Evolutionary conservation across 1,140 invertebrate genomes (phyloP).

Genomic region (Agraylea sexmaculata): DNA sequence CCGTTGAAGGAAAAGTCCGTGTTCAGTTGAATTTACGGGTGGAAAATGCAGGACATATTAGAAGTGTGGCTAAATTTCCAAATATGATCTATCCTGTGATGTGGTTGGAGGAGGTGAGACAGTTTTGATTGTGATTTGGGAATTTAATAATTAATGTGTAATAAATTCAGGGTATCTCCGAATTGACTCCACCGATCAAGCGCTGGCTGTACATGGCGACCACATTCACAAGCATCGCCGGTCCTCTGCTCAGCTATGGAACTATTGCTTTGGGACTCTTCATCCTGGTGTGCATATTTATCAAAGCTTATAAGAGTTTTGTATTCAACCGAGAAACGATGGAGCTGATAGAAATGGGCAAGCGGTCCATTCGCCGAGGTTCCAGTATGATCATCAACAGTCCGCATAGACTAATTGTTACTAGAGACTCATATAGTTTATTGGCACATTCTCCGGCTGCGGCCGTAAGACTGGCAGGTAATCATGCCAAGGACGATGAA

Average conservation of each 20-base stretch:
- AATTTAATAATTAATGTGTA: not conserved
- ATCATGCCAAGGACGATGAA: conserved; percentile 10
- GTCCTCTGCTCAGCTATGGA: conserved; percentile 56
- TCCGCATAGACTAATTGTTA: conserved; percentile 49
- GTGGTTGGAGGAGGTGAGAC: conserved; percentile 72
- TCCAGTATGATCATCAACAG: conserved; percentile 58
- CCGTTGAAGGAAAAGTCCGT: conserved; percentile 66
- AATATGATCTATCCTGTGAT: conserved; percentile 75
- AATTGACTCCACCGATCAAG: conserved; percentile 60
- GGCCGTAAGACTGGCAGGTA: conserved; percentile 7
- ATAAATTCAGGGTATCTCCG: conserved; percentile 58
- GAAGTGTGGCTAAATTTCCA: conserved; percentile 60
- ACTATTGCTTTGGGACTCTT: conserved; percentile 54
- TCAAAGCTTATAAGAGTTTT: conserved; percentile 61
- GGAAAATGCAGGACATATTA: conserved; percentile 56
- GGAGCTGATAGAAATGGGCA: conserved; percentile 64
- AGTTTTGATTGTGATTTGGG: not conserved
- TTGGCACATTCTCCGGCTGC: conserved; percentile 27
- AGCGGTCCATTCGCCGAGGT: conserved; percentile 54
- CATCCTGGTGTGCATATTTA: conserved; percentile 50
- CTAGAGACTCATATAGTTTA: conserved; percentile 48
- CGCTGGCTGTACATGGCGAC: conserved; percentile 67
- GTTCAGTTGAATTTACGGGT: conserved; percentile 74
- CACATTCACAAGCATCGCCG: conserved; percentile 55
- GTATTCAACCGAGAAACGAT: conserved; percentile 55